These are phyloP conservation scores for Silvanus unidentatus DNA, from an alignment of 2,888 invertebrate species.

Conservation along the genomic window DNA sequence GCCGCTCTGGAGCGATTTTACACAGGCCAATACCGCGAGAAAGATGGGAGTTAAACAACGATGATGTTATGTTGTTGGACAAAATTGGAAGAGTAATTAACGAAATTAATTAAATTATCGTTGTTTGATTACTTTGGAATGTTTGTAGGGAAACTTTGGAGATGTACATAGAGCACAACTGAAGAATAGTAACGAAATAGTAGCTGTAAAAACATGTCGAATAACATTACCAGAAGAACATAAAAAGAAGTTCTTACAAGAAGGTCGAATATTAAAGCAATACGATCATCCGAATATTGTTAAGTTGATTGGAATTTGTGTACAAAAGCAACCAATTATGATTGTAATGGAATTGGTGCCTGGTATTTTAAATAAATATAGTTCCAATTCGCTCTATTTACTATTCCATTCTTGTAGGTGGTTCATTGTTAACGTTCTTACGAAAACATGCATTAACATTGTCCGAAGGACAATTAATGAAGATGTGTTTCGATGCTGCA, in stretches of 20 bases:
- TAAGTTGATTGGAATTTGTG: slow-evolving; percentile 92
- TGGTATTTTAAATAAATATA: no score
- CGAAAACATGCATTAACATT: slow-evolving; percentile 69
- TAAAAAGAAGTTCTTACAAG: slow-evolving; percentile 90
- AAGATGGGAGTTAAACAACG: slow-evolving; percentile 93
- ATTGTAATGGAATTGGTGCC: slow-evolving; percentile 97
- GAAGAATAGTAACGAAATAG: slow-evolving; percentile 75
- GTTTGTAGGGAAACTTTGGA: slow-evolving; percentile 86
- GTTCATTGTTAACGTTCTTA: slow-evolving; percentile 83
- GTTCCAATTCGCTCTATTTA: neutral
- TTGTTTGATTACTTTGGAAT: slow-evolving; percentile 1
- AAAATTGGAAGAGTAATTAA: slow-evolving; percentile 85
- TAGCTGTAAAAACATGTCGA: slow-evolving; percentile 93
- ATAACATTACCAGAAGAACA: slow-evolving; percentile 89
- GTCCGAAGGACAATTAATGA: slow-evolving; percentile 58
- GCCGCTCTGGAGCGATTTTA: slow-evolving; percentile 85
- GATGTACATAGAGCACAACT: slow-evolving; percentile 91
- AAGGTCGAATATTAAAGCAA: slow-evolving; percentile 91
- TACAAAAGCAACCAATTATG: slow-evolving; percentile 97
- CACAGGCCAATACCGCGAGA: slow-evolving; percentile 81
- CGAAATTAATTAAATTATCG: neutral
- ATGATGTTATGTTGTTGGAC: slow-evolving; percentile 83
- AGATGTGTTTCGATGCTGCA: slow-evolving; percentile 91
- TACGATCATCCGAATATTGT: slow-evolving; percentile 97
- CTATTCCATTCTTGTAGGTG: slow-evolving; percentile 51